Conservation (phyloP, 2,113 vertebrate species). For the Solea senegalensis region DNA sequence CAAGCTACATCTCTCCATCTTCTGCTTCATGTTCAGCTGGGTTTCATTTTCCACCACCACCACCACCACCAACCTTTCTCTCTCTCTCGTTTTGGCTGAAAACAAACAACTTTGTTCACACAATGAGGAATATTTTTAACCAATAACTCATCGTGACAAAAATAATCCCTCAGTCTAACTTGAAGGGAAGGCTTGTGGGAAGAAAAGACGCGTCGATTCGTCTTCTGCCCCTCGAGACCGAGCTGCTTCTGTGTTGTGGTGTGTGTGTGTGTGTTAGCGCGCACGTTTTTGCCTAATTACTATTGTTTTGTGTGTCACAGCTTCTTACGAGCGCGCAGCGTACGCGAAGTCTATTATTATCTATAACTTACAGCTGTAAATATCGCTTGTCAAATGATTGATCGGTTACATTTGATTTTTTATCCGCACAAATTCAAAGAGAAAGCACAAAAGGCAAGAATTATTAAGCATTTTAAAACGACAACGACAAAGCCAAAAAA, state of each 20-base stretch:
- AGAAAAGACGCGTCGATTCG: slow-evolving; percentile 5
- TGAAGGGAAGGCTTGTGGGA: neutral
- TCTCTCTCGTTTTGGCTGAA: neutral
- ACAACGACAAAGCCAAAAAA: no score
- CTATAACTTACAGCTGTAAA: no score
- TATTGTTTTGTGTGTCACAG: neutral
- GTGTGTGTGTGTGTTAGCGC: neutral
- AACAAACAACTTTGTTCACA: slow-evolving; percentile 33
- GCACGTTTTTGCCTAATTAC: slow-evolving; percentile 22
- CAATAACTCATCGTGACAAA: slow-evolving; percentile 19
- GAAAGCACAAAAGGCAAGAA: no score
- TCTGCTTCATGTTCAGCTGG: slow-evolving; percentile 4
- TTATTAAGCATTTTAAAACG: no score
- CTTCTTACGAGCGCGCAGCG: neutral
- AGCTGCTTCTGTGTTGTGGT: neutral
- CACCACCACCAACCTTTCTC: no score
- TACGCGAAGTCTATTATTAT: neutral
- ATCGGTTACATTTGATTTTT: no score
- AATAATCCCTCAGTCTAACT: slow-evolving; percentile 24
- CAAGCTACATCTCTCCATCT: neutral
- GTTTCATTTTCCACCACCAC: neutral
- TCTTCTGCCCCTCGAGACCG: slow-evolving; percentile 2
- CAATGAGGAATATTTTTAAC: slow-evolving; percentile 43
- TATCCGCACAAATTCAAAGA: no score
- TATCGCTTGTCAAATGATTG: neutral